phyloP scores from a whole-genome alignment of 35 echinoderm and acorn worm genomes.

The Diadema setosum region DNA sequence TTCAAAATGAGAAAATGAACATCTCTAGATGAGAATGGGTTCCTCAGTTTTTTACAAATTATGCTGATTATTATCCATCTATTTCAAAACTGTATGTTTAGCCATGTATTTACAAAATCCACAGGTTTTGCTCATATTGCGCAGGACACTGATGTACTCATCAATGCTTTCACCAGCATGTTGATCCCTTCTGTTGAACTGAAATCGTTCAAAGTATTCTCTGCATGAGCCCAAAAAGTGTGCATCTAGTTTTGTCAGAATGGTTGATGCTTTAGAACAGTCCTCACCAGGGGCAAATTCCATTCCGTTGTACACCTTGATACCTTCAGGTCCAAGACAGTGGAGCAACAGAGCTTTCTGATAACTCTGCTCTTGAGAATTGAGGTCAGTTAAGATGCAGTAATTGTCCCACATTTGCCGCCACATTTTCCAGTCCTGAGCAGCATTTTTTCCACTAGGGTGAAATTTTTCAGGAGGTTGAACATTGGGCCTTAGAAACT shows the following conservation, averaged over 20 bases:
- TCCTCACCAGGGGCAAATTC: background rate
- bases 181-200: conserved; percentile 34
- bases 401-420: conserved; percentile 38
- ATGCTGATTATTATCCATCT: too few species aligned
- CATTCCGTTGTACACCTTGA: conserved; percentile 15
- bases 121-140: conserved; percentile 2
- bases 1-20: too few species aligned
- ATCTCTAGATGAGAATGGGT: too few species aligned
- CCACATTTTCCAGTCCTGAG: conserved; percentile 44
- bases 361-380: background rate
- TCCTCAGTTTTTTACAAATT: too few species aligned
- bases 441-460: background rate
- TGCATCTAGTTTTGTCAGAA: background rate
- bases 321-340: background rate
- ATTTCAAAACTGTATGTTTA: too few species aligned
- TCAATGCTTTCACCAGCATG: background rate
- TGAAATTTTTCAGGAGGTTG: background rate
- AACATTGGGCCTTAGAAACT: conserved; percentile 27
- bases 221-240: conserved; percentile 2
- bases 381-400: conserved; percentile 17
- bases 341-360: conserved; percentile 17
- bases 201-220: conserved; percentile 31
- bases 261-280: background rate
- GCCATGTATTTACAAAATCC: too few species aligned
- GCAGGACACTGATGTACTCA: conserved; percentile 2